Evolutionary conservation across 2,113 vertebrate genomes (phyloP).

Genomic region (Passer montanus): DNA sequence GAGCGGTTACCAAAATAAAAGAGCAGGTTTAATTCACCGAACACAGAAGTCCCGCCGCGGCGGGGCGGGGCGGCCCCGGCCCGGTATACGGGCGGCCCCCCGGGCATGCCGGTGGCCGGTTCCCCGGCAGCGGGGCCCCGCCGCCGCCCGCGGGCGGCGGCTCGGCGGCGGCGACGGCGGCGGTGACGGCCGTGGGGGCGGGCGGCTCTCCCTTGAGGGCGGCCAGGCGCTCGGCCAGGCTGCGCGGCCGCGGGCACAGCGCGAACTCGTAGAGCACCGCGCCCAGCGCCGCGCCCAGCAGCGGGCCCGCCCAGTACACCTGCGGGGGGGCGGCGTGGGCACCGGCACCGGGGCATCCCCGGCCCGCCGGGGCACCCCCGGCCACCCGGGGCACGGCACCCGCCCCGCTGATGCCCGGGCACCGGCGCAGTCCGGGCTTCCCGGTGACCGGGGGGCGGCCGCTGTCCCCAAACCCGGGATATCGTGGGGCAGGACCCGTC

Average conservation of each 20-base stretch:
- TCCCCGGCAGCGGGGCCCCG: too few relatives aligned
- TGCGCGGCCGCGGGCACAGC: constrained; percentile 88
- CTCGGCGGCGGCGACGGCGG: constrained; percentile 16
- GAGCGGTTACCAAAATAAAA: constrained; percentile 40
- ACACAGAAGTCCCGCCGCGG: background rate
- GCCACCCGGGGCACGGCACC: background rate
- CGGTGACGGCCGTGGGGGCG: background rate
- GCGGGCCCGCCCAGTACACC: constrained; percentile 94
- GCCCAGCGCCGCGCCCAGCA: constrained; percentile 86
- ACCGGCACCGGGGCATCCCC: background rate
- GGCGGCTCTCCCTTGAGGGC: constrained; percentile 84
- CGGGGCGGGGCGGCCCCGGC: background rate
- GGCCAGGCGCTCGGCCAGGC: constrained; percentile 88
- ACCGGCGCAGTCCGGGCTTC: background rate
- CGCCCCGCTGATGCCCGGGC: background rate
- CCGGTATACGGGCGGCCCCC: background rate
- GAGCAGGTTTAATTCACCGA: constrained; percentile 39
- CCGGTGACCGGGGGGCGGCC: background rate
- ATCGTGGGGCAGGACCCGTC: background rate
- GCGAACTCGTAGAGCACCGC: constrained; percentile 90
- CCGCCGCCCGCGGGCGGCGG: background rate
- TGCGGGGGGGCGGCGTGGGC: constrained; percentile 47
- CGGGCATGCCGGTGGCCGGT: too few relatives aligned
- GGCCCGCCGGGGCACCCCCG: too few relatives aligned
- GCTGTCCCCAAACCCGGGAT: background rate